Conservation (phyloP, 2,113 vertebrate genomes). For the Notothenia coriiceps region DNA sequence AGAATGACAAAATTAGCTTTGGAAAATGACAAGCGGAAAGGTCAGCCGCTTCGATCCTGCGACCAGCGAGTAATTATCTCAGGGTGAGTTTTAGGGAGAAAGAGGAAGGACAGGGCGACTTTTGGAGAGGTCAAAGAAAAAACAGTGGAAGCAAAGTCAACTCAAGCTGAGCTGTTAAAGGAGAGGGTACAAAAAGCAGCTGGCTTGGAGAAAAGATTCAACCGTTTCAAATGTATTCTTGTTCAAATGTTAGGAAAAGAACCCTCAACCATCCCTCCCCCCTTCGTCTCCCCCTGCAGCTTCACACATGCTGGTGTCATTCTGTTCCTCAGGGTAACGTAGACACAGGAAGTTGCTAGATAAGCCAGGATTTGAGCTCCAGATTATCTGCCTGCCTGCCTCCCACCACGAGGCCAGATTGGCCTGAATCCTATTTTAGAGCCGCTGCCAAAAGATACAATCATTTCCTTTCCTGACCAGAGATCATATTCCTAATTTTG, state of each 20-base stretch:
- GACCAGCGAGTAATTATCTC: slow-evolving; percentile 36
- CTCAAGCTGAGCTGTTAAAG: neutral
- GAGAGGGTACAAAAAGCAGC: neutral
- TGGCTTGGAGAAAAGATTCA: no score
- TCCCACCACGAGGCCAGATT: slow-evolving; percentile 68
- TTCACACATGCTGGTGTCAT: slow-evolving; percentile 66
- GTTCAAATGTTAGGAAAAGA: neutral
- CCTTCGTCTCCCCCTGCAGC: slow-evolving; percentile 18
- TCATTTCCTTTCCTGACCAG: slow-evolving; percentile 37
- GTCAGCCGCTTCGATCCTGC: slow-evolving; percentile 29
- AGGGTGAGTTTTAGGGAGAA: slow-evolving; percentile 10
- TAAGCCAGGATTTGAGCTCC: slow-evolving; percentile 82
- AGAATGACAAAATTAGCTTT: slow-evolving; percentile 33
- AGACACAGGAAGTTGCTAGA: slow-evolving; percentile 79
- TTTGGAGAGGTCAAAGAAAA: slow-evolving; percentile 24
- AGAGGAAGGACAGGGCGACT: neutral
- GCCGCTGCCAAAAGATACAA: slow-evolving; percentile 56
- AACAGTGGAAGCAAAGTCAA: slow-evolving; percentile 16
- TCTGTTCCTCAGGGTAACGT: slow-evolving; percentile 64
- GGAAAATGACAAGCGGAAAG: slow-evolving; percentile 44
- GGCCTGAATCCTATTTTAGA: slow-evolving; percentile 73
- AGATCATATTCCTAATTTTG: neutral
- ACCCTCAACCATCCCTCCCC: slow-evolving; percentile 26
- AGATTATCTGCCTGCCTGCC: slow-evolving; percentile 80
- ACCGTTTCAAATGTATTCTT: no score